A percentile compares a stretch with the other conserved stretches of the same genome.
Conservation (phyloP, 2,113 vertebrate species). For the Sylvilagus bachmani region DNA sequence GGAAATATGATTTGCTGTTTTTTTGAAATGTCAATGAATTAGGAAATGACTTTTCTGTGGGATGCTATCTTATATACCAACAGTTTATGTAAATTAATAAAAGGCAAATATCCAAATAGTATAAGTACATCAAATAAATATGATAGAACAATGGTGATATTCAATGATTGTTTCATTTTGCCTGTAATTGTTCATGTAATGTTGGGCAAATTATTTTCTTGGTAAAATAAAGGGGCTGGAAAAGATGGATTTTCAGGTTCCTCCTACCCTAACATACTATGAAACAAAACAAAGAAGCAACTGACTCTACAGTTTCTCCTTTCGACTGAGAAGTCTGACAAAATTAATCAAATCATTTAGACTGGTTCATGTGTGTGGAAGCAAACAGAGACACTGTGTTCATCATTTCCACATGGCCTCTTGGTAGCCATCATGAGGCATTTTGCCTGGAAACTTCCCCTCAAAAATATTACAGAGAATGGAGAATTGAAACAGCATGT, state of each 20-base stretch:
- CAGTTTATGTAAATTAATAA: neutral
- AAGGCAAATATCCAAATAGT: neutral
- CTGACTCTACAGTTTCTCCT: constrained; percentile 3
- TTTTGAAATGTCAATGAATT: constrained; percentile 7
- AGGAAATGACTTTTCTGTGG: constrained; percentile 4
- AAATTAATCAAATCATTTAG: constrained; percentile 54
- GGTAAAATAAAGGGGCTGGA: neutral
- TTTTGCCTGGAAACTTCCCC: constrained; percentile 54
- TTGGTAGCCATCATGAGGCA: constrained; percentile 17
- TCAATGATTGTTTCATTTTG: neutral
- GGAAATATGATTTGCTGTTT: constrained; percentile 23
- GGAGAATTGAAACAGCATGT: constrained; percentile 11
- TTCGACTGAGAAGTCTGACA: constrained; percentile 38
- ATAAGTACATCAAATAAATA: neutral
- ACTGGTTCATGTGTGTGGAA: neutral
- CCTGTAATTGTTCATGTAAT: neutral
- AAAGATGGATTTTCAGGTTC: constrained; percentile 36
- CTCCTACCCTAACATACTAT: neutral
- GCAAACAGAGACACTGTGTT: constrained; percentile 14
- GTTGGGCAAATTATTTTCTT: neutral
- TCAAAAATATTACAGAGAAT: neutral
- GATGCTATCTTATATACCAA: neutral
- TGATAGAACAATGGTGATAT: neutral
- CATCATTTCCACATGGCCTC: constrained; percentile 22
- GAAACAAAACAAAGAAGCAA: constrained; percentile 47